These are phyloP conservation scores for Aethes cnicana DNA, from an alignment of 2,888 invertebrate species.

Conservation along the genomic window DNA sequence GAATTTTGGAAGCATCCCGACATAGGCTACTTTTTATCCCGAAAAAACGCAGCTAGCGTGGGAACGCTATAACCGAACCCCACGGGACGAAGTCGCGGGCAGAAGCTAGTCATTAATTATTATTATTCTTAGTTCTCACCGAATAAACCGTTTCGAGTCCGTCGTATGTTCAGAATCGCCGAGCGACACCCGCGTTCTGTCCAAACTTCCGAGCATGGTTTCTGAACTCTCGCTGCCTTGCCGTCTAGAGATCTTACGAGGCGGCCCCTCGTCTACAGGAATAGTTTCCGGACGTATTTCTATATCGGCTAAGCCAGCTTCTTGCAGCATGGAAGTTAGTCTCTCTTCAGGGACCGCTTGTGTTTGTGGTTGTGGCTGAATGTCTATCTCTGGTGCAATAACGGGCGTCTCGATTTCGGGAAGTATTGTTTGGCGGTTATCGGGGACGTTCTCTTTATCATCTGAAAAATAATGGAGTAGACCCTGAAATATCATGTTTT, in stretches of 20 bases:
- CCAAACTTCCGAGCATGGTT: conserved; percentile 66
- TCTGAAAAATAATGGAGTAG: conserved; percentile 27
- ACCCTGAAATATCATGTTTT: no score
- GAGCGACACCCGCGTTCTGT: conserved; percentile 69
- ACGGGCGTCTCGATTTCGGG: conserved; percentile 1
- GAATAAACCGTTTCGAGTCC: conserved; percentile 58
- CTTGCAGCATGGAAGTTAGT: conserved; percentile 52
- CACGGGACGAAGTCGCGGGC: no score
- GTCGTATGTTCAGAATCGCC: conserved; percentile 66
- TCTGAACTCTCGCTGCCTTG: conserved; percentile 52
- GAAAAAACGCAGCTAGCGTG: no score
- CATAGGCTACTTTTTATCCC: no score
- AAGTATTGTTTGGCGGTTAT: conserved; percentile 37
- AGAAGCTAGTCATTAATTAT: no score
- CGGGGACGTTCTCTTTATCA: conserved; percentile 60
- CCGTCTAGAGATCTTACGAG: conserved; percentile 30
- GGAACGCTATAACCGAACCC: no score
- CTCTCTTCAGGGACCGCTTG: conserved; percentile 40
- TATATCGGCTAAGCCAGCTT: conserved; percentile 56
- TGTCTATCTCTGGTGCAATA: conserved; percentile 8
- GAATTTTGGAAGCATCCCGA: no score
- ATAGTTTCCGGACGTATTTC: conserved; percentile 3
- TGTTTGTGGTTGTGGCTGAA: conserved; percentile 19
- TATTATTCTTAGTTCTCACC: no score
- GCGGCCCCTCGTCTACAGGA: not conserved